Conservation (phyloP, 2,113 vertebrate species). For the Xiphophorus hellerii region DNA sequence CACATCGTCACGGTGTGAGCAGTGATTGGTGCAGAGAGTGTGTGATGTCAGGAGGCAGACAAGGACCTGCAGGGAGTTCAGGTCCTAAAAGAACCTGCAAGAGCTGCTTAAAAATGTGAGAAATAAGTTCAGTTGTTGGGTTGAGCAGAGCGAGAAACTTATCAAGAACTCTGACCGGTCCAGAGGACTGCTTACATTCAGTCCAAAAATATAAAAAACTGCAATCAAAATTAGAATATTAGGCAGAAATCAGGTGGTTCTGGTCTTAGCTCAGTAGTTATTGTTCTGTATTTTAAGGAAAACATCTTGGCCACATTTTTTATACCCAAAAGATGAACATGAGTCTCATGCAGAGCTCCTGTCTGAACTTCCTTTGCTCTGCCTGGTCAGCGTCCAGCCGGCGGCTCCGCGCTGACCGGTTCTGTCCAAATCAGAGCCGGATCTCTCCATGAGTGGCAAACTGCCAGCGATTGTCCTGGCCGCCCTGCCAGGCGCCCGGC, state of each 20-base stretch:
- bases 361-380: constrained; percentile 62
- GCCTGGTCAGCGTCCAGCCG: constrained; percentile 66
- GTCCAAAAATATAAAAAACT: no score
- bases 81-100: not conserved
- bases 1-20: constrained; percentile 18
- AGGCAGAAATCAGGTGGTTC: not conserved
- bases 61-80: constrained; percentile 21
- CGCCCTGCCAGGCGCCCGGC: constrained; percentile 61
- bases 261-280: not conserved
- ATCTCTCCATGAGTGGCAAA: constrained; percentile 44
- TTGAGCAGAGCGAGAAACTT: no score
- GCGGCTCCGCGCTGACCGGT: constrained; percentile 44
- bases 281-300: not conserved
- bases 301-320: not conserved
- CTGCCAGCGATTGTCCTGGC: constrained; percentile 44
- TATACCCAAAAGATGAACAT: not conserved
- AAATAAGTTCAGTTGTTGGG: no score
- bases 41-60: constrained; percentile 39
- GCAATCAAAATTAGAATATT: no score
- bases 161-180: not conserved
- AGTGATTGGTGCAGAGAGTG: constrained; percentile 39
- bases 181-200: not conserved
- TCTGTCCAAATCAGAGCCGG: constrained; percentile 52
- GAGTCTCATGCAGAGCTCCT: constrained; percentile 40
- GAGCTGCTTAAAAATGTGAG: no score